Evolutionary conservation across 2,113 vertebrate species (phyloP).

Genomic region (Phyllostomus hastatus): DNA sequence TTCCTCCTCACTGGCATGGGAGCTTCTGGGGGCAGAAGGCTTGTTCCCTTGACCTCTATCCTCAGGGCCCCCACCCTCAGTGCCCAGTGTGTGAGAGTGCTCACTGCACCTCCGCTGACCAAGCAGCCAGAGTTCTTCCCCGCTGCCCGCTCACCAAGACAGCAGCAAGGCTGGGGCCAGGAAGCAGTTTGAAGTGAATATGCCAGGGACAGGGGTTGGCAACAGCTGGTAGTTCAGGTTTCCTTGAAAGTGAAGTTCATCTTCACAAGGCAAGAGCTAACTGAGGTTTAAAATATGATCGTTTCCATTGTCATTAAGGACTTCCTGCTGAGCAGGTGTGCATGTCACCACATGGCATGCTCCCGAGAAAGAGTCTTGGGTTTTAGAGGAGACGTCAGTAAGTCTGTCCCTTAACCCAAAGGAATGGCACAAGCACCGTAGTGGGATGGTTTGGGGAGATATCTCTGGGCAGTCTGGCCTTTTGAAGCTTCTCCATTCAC

Average conservation of each 20-base stretch:
- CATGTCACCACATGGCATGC: not conserved
- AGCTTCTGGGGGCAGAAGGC: not conserved
- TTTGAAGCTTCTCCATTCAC: not conserved
- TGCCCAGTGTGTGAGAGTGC: too few species aligned
- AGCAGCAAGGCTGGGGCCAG: not conserved
- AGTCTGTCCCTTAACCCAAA: not conserved
- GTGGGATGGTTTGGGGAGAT: not conserved
- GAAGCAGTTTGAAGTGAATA: not conserved
- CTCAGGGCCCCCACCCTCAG: not conserved
- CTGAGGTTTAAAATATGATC: not conserved
- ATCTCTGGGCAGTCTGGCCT: not conserved
- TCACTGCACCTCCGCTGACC: not conserved
- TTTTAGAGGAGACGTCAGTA: not conserved
- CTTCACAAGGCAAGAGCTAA: not conserved
- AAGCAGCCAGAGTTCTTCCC: not conserved
- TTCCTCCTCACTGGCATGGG: not conserved
- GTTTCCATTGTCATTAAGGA: not conserved
- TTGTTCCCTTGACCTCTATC: not conserved
- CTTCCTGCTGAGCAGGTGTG: not conserved
- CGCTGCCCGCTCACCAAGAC: not conserved
- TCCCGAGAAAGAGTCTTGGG: not conserved
- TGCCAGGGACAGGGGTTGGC: rapidly evolving
- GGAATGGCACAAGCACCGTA: not conserved
- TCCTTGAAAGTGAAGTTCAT: not conserved
- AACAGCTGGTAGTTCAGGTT: not conserved